Conservation (phyloP, 1,140 invertebrate genomes). For the Solen grandis region DNA sequence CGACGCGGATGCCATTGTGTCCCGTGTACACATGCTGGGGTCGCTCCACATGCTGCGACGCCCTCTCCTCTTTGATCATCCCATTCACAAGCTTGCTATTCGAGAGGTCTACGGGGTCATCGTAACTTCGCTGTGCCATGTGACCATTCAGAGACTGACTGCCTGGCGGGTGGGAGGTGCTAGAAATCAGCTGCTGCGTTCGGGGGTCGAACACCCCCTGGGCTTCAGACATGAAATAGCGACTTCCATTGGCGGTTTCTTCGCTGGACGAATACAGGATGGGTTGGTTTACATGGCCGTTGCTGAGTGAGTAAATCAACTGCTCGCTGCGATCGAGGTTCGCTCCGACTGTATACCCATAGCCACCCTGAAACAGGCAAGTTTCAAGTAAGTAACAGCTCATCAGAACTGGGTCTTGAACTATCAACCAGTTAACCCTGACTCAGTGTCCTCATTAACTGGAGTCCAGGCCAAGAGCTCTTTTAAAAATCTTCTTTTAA, state of each 20-base stretch:
- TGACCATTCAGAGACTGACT: conserved; percentile 66
- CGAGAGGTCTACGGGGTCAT: conserved; percentile 72
- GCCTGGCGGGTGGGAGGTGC: no score
- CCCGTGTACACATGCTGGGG: conserved; percentile 52
- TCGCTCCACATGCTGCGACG: conserved; percentile 10
- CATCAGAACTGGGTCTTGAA: no score
- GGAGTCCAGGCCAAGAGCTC: no score
- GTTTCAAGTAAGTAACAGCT: no score
- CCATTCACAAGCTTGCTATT: conserved; percentile 65
- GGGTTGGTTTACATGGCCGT: conserved; percentile 16
- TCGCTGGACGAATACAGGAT: background rate
- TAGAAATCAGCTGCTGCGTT: conserved; percentile 44
- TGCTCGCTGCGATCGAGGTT: conserved; percentile 34
- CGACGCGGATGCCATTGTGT: conserved; percentile 41
- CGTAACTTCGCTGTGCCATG: conserved; percentile 63
- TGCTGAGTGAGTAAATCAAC: conserved; percentile 33
- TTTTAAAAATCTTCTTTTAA: no score
- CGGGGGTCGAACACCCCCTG: conserved; percentile 51
- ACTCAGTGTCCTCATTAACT: no score
- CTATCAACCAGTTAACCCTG: no score
- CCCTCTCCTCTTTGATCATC: conserved; percentile 61
- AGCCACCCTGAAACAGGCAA: conserved; percentile 38
- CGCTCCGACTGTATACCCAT: conserved; percentile 50
- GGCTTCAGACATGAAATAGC: conserved; percentile 50
- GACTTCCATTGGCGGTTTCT: conserved; percentile 27